These are phyloP conservation scores for Colletes collaris DNA, from an alignment of 2,888 invertebrate genomes.

Conservation along the genomic window DNA sequence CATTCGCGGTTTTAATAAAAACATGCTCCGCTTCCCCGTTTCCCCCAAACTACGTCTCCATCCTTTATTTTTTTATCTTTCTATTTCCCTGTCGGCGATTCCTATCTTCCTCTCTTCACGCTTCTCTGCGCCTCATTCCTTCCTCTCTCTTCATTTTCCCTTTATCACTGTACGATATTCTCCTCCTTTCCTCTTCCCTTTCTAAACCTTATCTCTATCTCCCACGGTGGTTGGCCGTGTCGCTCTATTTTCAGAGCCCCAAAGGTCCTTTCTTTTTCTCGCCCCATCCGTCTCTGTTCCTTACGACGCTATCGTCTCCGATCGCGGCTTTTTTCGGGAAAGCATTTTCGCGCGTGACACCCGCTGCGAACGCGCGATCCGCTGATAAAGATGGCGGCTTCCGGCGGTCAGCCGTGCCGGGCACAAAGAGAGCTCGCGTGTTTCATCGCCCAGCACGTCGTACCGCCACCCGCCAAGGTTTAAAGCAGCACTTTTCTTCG, in stretches of 20 bases:
- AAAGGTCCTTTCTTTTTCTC: too few species aligned
- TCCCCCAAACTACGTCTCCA: background rate
- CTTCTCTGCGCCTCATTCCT: constrained; percentile 5
- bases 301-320: constrained; percentile 14
- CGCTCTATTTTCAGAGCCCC: background rate
- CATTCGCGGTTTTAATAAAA: constrained; percentile 10
- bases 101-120: background rate
- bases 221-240: background rate
- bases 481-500: constrained; percentile 56
- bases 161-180: constrained; percentile 7
- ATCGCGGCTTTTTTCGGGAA: constrained; percentile 44
- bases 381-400: constrained; percentile 53
- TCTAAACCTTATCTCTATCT: constrained; percentile 30
- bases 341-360: constrained; percentile 43
- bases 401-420: constrained; percentile 32
- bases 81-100: background rate
- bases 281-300: background rate
- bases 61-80: background rate
- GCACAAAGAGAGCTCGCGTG: constrained; percentile 58
- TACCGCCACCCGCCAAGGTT: constrained; percentile 44
- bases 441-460: constrained; percentile 40
- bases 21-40: background rate
- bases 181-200: background rate
- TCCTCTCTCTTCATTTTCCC: constrained; percentile 7
- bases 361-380: constrained; percentile 40